These are phyloP conservation scores for Drosophila bocki DNA, from an alignment of 1,140 invertebrate species.

Conservation along the genomic window DNA sequence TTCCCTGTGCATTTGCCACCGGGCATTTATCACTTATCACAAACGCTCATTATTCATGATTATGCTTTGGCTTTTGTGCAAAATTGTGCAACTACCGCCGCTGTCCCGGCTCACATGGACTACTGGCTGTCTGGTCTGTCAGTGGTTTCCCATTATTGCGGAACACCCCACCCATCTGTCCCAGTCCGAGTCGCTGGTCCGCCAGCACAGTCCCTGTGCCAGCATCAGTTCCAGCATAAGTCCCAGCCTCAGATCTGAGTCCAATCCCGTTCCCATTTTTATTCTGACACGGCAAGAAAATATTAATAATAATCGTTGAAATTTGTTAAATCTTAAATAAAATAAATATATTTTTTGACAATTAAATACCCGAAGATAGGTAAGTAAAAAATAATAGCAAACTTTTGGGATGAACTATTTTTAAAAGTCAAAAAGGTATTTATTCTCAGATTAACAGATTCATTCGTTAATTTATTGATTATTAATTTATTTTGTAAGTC, in stretches of 20 bases:
- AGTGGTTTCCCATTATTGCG: constrained; percentile 48
- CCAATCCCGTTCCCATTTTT: constrained; percentile 26
- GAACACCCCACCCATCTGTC: constrained; percentile 19
- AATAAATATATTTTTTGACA: no score
- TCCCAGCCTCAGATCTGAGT: constrained; percentile 3
- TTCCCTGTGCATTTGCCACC: constrained; percentile 58
- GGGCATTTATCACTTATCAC: constrained; percentile 78
- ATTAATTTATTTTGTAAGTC: not conserved
- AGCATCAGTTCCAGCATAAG: not conserved
- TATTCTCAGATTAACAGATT: no score
- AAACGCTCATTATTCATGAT: constrained; percentile 84
- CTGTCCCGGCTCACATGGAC: constrained; percentile 46
- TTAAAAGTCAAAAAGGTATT: not conserved
- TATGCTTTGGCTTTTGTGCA: constrained; percentile 84
- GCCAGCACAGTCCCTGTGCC: not conserved
- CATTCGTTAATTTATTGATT: no score
- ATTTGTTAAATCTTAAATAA: not conserved
- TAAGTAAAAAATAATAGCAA: no score
- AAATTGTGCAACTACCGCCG: constrained; percentile 81
- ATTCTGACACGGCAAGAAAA: constrained; percentile 4
- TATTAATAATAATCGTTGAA: not conserved
- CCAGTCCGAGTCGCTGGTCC: constrained; percentile 19
- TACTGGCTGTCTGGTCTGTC: constrained; percentile 43
- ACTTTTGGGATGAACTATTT: not conserved
- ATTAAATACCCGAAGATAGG: not conserved